These are phyloP conservation scores for Platorchestia sp. DNA, from an alignment of 1,140 invertebrate species.

Conservation along the genomic window DNA sequence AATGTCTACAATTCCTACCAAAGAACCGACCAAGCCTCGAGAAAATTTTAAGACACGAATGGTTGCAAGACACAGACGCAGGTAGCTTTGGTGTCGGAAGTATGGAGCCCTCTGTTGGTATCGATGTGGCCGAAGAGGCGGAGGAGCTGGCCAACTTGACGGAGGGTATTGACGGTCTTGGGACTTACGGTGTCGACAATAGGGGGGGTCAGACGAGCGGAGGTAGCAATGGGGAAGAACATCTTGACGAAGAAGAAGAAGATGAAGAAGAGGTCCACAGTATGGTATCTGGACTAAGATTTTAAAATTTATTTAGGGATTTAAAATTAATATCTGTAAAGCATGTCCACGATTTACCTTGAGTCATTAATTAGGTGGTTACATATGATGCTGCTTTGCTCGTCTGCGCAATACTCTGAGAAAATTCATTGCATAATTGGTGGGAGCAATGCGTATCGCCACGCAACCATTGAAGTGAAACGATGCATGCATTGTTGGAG, in stretches of 20 bases:
- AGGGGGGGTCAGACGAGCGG: not conserved
- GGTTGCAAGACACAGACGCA: conserved; percentile 70
- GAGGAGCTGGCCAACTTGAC: not conserved
- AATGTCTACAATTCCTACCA: conserved; percentile 75
- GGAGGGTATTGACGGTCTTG: conserved; percentile 12
- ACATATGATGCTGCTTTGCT: not conserved
- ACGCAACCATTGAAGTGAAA: not conserved
- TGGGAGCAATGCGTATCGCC: not conserved
- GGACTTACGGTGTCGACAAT: not conserved
- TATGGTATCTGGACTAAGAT: conserved; percentile 42
- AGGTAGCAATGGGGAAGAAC: conserved; percentile 13
- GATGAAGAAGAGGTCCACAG: conserved; percentile 8
- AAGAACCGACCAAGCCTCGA: conserved; percentile 74
- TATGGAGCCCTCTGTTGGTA: not conserved
- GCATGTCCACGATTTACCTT: not conserved
- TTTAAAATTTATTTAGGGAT: not conserved
- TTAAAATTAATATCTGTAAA: not conserved
- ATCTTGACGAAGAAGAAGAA: conserved; percentile 33
- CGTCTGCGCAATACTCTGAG: conserved; percentile 15
- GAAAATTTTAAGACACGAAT: conserved; percentile 77
- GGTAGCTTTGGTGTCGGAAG: conserved; percentile 58
- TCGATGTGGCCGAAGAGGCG: not conserved
- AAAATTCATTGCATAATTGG: conserved; percentile 6
- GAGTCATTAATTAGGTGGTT: not conserved
- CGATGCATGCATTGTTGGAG: conserved; percentile 39